Evolutionary conservation across 2,113 vertebrate genomes (phyloP).

Genomic region (Clarias gariepinus): DNA sequence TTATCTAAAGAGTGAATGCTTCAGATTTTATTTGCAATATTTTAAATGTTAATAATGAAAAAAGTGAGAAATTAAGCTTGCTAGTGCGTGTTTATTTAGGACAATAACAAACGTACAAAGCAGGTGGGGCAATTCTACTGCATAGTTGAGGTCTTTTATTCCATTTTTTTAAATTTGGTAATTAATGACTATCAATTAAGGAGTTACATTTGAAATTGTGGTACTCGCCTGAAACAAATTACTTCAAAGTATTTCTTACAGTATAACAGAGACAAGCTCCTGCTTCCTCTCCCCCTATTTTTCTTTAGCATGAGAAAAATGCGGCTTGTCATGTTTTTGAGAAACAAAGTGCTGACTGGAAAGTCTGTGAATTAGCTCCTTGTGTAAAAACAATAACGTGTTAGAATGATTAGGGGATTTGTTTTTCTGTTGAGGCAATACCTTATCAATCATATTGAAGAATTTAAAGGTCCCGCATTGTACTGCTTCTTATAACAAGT

Average conservation of each 20-base stretch:
- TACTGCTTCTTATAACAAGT: too few relatives aligned
- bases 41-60: background rate
- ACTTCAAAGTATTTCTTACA: background rate
- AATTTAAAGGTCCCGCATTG: too few relatives aligned
- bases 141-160: background rate
- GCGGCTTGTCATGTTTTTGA: background rate
- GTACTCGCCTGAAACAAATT: background rate
- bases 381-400: background rate
- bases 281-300: background rate
- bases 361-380: background rate
- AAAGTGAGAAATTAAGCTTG: background rate
- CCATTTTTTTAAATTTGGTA: background rate
- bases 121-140: background rate
- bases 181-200: background rate
- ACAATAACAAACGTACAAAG: background rate
- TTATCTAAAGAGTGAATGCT: background rate
- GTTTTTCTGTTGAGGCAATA: background rate
- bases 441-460: too few relatives aligned
- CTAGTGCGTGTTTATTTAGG: background rate
- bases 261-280: background rate
- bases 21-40: background rate
- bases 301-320: background rate
- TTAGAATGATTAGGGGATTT: background rate
- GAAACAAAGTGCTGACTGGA: background rate
- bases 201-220: background rate